Percentiles rank a stretch among this genome's conserved stretches.
phyloP scores from a whole-genome alignment of 2,113 vertebrate genomes.

The Mobula hypostoma region DNA sequence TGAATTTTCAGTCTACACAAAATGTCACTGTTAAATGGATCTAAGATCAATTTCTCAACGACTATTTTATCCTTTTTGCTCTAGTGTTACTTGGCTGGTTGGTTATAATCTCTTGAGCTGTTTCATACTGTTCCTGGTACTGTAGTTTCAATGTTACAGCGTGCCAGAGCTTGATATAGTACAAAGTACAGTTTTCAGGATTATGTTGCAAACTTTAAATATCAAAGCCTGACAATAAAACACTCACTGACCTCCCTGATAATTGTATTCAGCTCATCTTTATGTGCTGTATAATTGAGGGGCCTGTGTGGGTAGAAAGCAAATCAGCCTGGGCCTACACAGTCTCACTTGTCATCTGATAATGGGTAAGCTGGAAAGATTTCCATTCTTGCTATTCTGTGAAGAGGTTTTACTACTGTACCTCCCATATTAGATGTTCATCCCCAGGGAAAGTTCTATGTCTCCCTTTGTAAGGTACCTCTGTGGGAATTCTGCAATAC shows the following conservation, averaged over 20 bases:
- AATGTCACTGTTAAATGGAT: neutral
- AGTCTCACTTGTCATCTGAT: conserved; percentile 37
- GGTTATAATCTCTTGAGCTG: conserved; percentile 6
- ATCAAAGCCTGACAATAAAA: conserved; percentile 34
- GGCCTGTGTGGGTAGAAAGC: neutral
- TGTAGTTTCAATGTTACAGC: neutral
- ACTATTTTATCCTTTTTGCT: neutral
- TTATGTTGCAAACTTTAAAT: conserved; percentile 35
- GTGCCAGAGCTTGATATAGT: neutral
- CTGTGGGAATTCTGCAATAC: conserved; percentile 35
- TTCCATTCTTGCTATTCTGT: conserved; percentile 27
- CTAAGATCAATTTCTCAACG: neutral
- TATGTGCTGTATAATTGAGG: conserved; percentile 12
- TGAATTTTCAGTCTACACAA: neutral
- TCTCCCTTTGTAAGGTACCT: conserved; percentile 35
- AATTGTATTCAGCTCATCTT: conserved; percentile 29
- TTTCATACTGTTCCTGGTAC: neutral
- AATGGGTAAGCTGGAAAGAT: neutral
- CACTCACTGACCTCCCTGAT: conserved; percentile 23
- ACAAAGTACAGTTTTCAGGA: conserved; percentile 25
- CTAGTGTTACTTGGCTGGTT: neutral
- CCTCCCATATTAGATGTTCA: conserved; percentile 36
- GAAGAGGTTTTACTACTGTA: conserved; percentile 26
- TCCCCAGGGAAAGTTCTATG: conserved; percentile 22
- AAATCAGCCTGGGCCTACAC: conserved; percentile 13